Evolutionary conservation across 2,113 vertebrate species (phyloP).

Genomic region (Apaloderma vittatum): DNA sequence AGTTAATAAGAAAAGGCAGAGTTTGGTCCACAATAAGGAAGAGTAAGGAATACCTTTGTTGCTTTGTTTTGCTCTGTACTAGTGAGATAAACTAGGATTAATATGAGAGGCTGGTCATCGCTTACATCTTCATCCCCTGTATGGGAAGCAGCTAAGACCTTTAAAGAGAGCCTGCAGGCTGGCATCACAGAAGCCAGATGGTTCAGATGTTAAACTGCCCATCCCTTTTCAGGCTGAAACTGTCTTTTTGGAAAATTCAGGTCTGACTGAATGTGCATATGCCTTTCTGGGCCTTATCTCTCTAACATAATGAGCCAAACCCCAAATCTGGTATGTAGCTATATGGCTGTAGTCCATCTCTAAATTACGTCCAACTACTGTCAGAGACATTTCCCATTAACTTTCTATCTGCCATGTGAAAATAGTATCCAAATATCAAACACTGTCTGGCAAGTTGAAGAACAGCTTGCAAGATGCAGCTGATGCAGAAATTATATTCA

Average conservation of each 20-base stretch:
- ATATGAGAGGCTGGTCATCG: not conserved
- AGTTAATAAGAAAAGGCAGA: not conserved
- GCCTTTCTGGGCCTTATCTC: not conserved
- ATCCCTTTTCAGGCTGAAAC: not conserved
- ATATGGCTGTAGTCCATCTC: conserved; percentile 11
- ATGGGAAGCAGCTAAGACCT: not conserved
- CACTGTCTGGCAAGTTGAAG: not conserved
- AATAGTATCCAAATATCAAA: not conserved
- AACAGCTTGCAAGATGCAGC: not conserved
- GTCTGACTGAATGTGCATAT: not conserved
- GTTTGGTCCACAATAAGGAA: not conserved
- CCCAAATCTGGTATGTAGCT: not conserved
- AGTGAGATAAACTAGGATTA: not conserved
- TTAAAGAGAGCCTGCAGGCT: not conserved
- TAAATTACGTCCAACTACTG: conserved; percentile 10
- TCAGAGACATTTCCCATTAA: conserved; percentile 8
- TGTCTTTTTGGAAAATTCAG: not conserved
- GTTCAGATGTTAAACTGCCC: not conserved
- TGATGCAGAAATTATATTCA: not conserved
- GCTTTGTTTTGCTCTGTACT: not conserved
- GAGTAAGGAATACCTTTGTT: not conserved
- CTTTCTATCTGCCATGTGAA: not conserved
- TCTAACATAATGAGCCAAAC: not conserved
- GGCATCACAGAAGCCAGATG: not conserved
- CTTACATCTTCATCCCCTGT: not conserved